Conservation (phyloP, 2,888 invertebrate genomes). For the Amiota communis region DNA sequence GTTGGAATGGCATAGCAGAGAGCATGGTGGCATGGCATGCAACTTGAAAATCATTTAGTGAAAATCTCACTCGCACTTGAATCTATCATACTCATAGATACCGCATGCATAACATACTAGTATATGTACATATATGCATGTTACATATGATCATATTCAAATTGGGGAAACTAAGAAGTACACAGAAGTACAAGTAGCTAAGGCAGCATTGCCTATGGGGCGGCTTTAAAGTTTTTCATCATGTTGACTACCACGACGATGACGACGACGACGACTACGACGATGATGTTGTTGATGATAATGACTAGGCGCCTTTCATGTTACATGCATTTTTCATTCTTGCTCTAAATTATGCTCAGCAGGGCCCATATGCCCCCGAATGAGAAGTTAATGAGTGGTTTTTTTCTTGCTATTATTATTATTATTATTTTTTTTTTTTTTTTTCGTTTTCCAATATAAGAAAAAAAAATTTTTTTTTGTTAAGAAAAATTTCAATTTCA, state of each 20-base stretch:
- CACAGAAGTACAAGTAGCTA: neutral
- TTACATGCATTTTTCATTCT: neutral
- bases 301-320: neutral
- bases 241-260: neutral
- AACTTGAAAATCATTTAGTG: too few species aligned
- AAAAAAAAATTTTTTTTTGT: constrained; percentile 45
- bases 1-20: too few species aligned
- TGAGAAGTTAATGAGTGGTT: constrained; percentile 62
- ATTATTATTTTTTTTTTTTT: constrained; percentile 46
- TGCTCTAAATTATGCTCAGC: constrained; percentile 7
- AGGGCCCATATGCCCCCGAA: neutral
- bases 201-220: neutral
- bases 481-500: constrained; percentile 55
- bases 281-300: too few species aligned
- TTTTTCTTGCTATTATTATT: constrained; percentile 38
- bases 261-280: too few species aligned
- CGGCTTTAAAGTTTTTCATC: neutral
- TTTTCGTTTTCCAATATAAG: constrained; percentile 31
- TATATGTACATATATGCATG: neutral
- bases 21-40: too few species aligned
- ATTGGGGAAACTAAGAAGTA: neutral
- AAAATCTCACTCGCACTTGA: too few species aligned
- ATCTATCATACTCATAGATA: too few species aligned
- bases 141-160: neutral
- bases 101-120: too few species aligned